These are phyloP conservation scores for Garrulus glandarius DNA, from an alignment of 2,797 vertebrate genomes.

Conservation along the genomic window DNA sequence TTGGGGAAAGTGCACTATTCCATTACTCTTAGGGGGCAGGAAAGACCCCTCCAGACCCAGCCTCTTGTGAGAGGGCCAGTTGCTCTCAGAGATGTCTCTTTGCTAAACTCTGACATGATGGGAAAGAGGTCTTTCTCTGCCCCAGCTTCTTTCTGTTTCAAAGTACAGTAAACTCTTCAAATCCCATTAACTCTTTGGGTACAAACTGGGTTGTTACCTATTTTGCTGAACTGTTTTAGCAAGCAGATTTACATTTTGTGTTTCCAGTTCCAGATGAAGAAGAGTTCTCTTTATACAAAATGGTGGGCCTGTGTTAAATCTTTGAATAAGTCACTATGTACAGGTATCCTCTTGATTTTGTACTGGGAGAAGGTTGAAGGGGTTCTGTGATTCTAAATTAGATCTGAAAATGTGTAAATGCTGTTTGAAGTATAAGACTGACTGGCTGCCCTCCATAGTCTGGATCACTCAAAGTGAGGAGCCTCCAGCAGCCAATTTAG, in stretches of 20 bases:
- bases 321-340: not conserved
- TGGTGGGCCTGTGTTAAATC: not conserved
- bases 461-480: not conserved
- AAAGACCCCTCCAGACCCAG: not conserved
- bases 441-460: not conserved
- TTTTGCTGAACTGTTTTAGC: not conserved
- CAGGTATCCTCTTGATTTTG: not conserved
- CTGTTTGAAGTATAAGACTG: not conserved
- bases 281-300: not conserved
- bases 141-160: not conserved
- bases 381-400: not conserved
- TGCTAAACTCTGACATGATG: not conserved
- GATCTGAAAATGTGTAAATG: not conserved
- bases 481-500: not conserved
- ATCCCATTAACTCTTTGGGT: not conserved
- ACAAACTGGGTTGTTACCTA: not conserved
- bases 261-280: not conserved
- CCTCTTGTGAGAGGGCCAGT: not conserved
- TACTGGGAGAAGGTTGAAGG: not conserved
- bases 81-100: not conserved
- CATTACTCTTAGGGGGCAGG: not conserved
- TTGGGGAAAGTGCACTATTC: not conserved
- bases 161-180: not conserved
- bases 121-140: not conserved
- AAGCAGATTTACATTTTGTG: not conserved